These are phyloP conservation scores for Trichechus manatus DNA, from an alignment of 2,113 vertebrate genomes.

Conservation along the genomic window DNA sequence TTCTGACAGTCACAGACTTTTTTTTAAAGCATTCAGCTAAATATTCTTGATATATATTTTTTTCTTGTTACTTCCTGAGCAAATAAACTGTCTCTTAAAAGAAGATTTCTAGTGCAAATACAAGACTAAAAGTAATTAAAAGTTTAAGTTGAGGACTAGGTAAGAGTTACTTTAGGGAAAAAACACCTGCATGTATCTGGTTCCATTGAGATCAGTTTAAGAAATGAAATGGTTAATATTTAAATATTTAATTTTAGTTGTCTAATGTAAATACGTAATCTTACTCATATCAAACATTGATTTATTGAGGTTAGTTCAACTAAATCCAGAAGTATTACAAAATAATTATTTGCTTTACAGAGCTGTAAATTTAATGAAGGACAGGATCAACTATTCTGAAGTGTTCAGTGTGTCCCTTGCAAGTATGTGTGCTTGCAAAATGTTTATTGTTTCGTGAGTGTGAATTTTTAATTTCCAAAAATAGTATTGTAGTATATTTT, in stretches of 20 bases:
- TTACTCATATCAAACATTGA: neutral
- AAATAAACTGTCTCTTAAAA: conserved; percentile 18
- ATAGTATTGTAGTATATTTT: neutral
- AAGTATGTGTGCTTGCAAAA: neutral
- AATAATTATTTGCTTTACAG: conserved; percentile 32
- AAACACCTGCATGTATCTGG: neutral
- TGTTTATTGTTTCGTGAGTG: neutral
- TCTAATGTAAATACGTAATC: neutral
- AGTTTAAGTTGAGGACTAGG: neutral
- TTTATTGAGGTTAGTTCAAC: neutral
- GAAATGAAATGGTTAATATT: neutral
- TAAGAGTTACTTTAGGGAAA: conserved; percentile 16
- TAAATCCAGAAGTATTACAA: conserved; percentile 35
- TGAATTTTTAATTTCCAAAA: neutral
- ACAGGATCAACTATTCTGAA: neutral
- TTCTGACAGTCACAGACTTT: neutral
- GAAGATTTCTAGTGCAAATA: neutral
- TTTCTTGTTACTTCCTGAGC: conserved; percentile 38
- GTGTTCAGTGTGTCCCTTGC: neutral
- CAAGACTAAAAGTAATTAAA: conserved; percentile 16
- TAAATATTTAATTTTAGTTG: conserved; percentile 32
- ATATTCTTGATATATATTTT: neutral
- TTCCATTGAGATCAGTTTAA: neutral
- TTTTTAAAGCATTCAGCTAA: neutral
- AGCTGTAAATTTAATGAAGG: conserved; percentile 4